A percentile compares a stretch with the other conserved stretches of the same genome.
Evolutionary conservation across 2,113 vertebrate species (phyloP).

Genomic region (Orycteropus afer): DNA sequence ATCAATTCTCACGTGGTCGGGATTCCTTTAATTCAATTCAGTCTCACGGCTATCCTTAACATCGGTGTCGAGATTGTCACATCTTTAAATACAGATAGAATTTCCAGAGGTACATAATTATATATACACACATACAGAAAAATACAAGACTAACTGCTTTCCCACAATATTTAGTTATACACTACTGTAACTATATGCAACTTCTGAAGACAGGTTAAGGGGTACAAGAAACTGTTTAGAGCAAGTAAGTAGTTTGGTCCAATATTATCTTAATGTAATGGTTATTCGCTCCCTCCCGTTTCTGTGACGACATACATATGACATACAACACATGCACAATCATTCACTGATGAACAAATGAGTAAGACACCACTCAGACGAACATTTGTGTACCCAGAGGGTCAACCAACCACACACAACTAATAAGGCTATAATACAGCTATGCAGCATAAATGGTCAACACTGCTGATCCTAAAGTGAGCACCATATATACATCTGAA

Average conservation of each 20-base stretch:
- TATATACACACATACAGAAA: slow-evolving; percentile 91
- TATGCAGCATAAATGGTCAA: slow-evolving; percentile 91
- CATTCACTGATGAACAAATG: slow-evolving; percentile 90
- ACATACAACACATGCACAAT: slow-evolving; percentile 95
- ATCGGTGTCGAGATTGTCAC: slow-evolving; percentile 88
- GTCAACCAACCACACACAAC: slow-evolving; percentile 88
- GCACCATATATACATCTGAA: slow-evolving; percentile 95
- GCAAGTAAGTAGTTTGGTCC: slow-evolving; percentile 94
- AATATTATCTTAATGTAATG: slow-evolving; percentile 89
- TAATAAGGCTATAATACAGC: slow-evolving; percentile 95
- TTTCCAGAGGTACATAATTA: slow-evolving; percentile 88
- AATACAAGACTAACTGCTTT: slow-evolving; percentile 90
- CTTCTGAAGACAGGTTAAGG: slow-evolving; percentile 89
- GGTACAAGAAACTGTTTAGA: slow-evolving; percentile 88
- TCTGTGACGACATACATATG: slow-evolving; percentile 84
- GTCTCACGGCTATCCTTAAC: slow-evolving; percentile 82
- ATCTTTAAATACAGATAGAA: slow-evolving; percentile 89
- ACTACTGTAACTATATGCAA: slow-evolving; percentile 95
- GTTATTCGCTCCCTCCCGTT: slow-evolving; percentile 87
- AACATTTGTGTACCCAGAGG: slow-evolving; percentile 84
- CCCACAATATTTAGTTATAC: slow-evolving; percentile 95
- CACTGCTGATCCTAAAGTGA: slow-evolving; percentile 92
- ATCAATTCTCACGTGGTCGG: slow-evolving; percentile 65
- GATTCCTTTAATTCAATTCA: slow-evolving; percentile 70
- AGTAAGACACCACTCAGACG: slow-evolving; percentile 89